These are phyloP conservation scores for Tetheella fluctuosa DNA, from an alignment of 2,888 invertebrate genomes.

Conservation along the genomic window DNA sequence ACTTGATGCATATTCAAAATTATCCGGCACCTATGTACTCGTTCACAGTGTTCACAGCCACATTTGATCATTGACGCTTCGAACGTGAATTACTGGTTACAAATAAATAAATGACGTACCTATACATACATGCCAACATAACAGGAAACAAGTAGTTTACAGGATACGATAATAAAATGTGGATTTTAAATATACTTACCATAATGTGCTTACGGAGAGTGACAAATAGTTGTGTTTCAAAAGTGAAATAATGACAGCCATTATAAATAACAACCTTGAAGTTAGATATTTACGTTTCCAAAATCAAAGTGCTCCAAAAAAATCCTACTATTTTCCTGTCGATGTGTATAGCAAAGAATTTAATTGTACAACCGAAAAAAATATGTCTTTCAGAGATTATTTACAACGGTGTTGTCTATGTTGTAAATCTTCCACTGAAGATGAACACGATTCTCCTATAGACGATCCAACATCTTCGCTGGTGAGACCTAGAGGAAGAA, in stretches of 20 bases:
- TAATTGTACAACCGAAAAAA: constrained; percentile 38
- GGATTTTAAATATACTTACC: constrained; percentile 60
- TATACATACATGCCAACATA: constrained; percentile 38
- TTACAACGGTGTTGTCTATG: constrained; percentile 56
- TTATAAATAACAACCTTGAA: constrained; percentile 49
- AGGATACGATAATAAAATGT: constrained; percentile 71
- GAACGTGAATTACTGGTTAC: constrained; percentile 42
- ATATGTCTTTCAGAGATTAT: constrained; percentile 47
- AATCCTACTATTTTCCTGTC: constrained; percentile 52
- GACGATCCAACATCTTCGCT: constrained; percentile 62
- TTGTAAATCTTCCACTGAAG: constrained; percentile 47
- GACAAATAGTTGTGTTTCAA: constrained; percentile 53
- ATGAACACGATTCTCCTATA: constrained; percentile 41
- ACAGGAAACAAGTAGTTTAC: constrained; percentile 73
- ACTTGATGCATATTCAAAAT: background rate
- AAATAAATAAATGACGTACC: constrained; percentile 50
- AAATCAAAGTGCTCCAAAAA: constrained; percentile 42
- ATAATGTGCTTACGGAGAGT: constrained; percentile 52
- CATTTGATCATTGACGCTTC: constrained; percentile 48
- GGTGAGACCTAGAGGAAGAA: constrained; percentile 56
- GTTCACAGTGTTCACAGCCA: constrained; percentile 26
- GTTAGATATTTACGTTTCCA: constrained; percentile 60
- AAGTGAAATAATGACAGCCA: constrained; percentile 52
- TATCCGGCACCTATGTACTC: background rate
- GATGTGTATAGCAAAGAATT: constrained; percentile 58